Conservation (phyloP, 2,797 vertebrate species). For the Gallinago stenura region DNA sequence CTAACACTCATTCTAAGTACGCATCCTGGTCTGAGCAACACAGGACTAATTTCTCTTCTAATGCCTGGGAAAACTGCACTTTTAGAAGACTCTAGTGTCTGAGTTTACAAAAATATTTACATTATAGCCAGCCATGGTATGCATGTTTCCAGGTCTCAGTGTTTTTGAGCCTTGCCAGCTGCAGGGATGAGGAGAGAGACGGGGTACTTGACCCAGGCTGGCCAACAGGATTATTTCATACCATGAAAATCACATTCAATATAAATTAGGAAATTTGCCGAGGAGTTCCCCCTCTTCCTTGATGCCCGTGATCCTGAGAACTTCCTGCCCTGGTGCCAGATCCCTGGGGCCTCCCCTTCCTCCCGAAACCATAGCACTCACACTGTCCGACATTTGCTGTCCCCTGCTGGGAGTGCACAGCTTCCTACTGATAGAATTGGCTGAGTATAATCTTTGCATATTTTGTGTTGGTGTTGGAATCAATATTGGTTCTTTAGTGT, state of each 20-base stretch:
- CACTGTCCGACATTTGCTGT: not conserved
- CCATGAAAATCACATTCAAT: not conserved
- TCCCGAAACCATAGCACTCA: not conserved
- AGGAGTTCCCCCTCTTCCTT: not conserved
- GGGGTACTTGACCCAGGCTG: not conserved
- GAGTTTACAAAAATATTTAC: not conserved
- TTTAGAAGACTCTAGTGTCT: not conserved
- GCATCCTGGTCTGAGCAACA: not conserved
- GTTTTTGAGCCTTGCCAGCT: not conserved
- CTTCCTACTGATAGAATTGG: not conserved
- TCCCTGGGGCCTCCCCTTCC: not conserved
- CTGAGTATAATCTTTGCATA: not conserved
- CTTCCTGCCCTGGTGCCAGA: not conserved
- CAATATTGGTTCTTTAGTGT: not conserved
- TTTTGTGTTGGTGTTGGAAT: not conserved
- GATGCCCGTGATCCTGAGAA: not conserved
- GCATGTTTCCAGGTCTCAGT: not conserved
- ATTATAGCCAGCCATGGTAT: not conserved
- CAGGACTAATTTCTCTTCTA: not conserved
- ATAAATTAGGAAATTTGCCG: not conserved
- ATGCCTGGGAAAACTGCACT: not conserved
- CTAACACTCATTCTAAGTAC: not conserved
- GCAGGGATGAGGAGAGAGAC: not conserved
- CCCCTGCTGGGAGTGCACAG: not conserved
- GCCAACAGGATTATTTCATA: not conserved